Conservation (phyloP, 2,113 vertebrate genomes). For the Pampusana beccarii region DNA sequence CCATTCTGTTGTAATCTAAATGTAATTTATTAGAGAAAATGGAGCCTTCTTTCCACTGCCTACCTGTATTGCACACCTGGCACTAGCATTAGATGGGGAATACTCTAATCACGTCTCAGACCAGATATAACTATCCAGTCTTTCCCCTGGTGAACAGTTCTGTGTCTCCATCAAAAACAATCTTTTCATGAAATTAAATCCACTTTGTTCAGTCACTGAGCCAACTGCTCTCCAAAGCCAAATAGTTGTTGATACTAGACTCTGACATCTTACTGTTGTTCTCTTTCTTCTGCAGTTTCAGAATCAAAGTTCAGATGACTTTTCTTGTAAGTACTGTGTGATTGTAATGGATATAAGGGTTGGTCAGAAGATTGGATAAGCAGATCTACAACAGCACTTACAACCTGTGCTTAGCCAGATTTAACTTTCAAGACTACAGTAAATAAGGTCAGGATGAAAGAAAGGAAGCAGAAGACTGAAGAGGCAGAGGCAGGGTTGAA, state of each 20-base stretch:
- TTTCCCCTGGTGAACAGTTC: neutral
- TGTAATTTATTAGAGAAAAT: constrained; percentile 24
- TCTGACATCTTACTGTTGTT: neutral
- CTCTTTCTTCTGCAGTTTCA: neutral
- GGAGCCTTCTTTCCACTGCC: neutral
- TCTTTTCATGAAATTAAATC: constrained; percentile 35
- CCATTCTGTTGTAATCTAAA: neutral
- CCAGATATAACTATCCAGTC: neutral
- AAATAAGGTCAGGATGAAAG: neutral
- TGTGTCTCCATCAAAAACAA: neutral
- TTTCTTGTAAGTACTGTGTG: neutral
- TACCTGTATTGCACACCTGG: neutral
- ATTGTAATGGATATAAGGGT: neutral
- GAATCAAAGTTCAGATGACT: neutral
- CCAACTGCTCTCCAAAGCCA: neutral
- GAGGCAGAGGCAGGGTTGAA: neutral
- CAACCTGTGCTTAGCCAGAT: neutral
- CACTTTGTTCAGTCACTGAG: neutral
- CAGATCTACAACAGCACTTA: neutral
- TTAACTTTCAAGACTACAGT: neutral
- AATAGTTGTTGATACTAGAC: neutral
- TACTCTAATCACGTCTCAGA: neutral
- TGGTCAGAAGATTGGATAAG: neutral
- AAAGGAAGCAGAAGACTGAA: neutral
- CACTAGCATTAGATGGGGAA: neutral